Conservation (phyloP, 2,113 vertebrate genomes). For the Plestiodon gilberti region DNA sequence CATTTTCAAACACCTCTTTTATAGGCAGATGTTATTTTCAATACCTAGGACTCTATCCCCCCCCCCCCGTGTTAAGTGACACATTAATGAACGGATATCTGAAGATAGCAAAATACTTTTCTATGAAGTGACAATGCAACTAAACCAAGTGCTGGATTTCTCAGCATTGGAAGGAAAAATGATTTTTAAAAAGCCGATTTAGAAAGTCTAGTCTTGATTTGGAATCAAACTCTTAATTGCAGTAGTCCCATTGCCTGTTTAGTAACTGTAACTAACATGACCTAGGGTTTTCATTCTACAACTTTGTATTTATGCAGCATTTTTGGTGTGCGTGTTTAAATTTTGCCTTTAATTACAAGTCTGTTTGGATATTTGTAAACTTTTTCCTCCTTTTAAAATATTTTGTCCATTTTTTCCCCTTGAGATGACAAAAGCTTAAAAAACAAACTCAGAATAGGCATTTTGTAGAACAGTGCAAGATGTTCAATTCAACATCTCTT, state of each 20-base stretch:
- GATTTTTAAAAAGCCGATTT: not conserved
- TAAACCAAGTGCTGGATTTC: not conserved
- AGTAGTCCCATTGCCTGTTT: not conserved
- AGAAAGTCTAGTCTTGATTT: not conserved
- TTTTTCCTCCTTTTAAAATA: too few relatives aligned
- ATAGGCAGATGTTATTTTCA: not conserved
- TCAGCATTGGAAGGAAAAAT: not conserved
- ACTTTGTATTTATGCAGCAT: not conserved
- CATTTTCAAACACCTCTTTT: too few relatives aligned
- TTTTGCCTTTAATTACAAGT: not conserved
- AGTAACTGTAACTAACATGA: not conserved
- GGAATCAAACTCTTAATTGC: not conserved
- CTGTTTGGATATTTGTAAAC: not conserved
- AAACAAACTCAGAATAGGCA: conserved; percentile 7
- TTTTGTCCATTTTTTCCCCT: not conserved
- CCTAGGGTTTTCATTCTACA: not conserved
- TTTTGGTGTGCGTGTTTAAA: not conserved
- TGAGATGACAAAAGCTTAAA: not conserved
- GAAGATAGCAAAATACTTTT: not conserved
- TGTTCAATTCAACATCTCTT: conserved; percentile 7
- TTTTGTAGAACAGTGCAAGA: conserved; percentile 6
- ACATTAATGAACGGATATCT: not conserved
- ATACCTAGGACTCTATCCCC: not conserved
- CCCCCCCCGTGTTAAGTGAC: too few relatives aligned
- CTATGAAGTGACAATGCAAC: not conserved